Evolutionary conservation across 2,113 vertebrate species (phyloP), one percentile per base, ranked within the genome.

Genomic region (Xyrauchen texanus): DNA sequence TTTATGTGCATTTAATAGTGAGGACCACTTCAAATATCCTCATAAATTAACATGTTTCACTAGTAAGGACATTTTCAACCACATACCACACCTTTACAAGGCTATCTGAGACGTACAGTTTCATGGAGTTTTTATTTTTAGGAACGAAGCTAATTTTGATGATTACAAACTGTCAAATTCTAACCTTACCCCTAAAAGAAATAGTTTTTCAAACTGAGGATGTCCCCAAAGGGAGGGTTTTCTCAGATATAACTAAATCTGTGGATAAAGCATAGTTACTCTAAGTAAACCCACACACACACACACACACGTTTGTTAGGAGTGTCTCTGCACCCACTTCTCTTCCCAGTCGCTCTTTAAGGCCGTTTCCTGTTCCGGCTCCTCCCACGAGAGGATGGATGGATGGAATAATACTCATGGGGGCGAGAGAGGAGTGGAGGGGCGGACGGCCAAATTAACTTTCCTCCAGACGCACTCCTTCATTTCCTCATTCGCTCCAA

Each of bases 341-440:
- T 87, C 90, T 90, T 92, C 91, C 90, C 89, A 88, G 83, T 80
- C 16, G 72, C 91, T 93, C 85, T 84, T 92, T 92, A 92, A 91
- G 92, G 73, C 60, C 74, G 85, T 76, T 88, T 86, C 85, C 85
- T 85, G 88, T 90, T 86, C 89, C 88, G 87, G 83, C 91, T 91
- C 90, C 91, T 90, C 93, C 93, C 92, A 88, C 79, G 85, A 88
- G 89, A 79, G 79, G 61, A 83, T 84, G 80, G 74, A 84, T 84
- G 86, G 87, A 89, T 92, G 90, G 90, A 92, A 91, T 88, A 90
- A 84, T 78, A 74, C 83, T 92, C 87, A 86, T 84, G 89, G 88
- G 91, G 88, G 85, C 77, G 88, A 88, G 83, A 85, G 86, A 86
- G 86, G 87, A 84, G 88, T 86, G 87, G 85, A 86, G 88, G 81